These are phyloP conservation scores for Rhagoletis pomonella DNA, from an alignment of 1,140 invertebrate genomes.

Conservation along the genomic window DNA sequence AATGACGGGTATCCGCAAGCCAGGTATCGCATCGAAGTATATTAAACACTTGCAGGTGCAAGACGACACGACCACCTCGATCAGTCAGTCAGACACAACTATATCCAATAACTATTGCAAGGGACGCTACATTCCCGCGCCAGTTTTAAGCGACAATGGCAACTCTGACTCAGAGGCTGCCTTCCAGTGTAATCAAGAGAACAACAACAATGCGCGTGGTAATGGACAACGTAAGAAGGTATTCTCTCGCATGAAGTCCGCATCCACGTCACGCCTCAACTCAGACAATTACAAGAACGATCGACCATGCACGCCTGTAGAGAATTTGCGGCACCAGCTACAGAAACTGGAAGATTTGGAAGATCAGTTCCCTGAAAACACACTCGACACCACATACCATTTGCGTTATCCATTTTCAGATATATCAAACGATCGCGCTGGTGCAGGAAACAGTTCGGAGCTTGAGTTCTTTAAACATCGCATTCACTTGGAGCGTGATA, in stretches of 20 bases:
- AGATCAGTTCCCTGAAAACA: constrained; percentile 83
- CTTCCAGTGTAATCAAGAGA: constrained; percentile 62
- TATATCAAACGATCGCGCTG: constrained; percentile 74
- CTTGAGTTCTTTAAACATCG: constrained; percentile 87
- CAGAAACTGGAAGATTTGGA: constrained; percentile 87
- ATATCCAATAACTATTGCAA: constrained; percentile 70
- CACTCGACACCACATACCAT: constrained; percentile 82
- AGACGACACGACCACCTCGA: constrained; percentile 68
- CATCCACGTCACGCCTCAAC: constrained; percentile 78
- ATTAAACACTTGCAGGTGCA: constrained; percentile 68
- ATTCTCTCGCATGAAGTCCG: constrained; percentile 80
- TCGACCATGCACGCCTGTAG: constrained; percentile 81
- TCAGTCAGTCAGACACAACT: constrained; percentile 72
- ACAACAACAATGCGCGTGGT: constrained; percentile 65
- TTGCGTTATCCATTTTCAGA: constrained; percentile 84
- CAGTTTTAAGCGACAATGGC: constrained; percentile 67
- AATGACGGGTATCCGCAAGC: constrained; percentile 55
- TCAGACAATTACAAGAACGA: constrained; percentile 72
- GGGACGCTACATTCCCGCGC: constrained; percentile 61
- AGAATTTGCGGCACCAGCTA: constrained; percentile 84
- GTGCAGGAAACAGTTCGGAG: constrained; percentile 76
- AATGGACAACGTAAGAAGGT: constrained; percentile 76
- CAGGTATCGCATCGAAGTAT: constrained; percentile 67
- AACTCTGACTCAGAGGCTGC: constrained; percentile 69
- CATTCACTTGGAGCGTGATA: constrained; percentile 85